Evolutionary conservation across 2,113 vertebrate species (phyloP), one percentile per base, ranked within the genome.

Genomic region (Asarcornis scutulata): DNA sequence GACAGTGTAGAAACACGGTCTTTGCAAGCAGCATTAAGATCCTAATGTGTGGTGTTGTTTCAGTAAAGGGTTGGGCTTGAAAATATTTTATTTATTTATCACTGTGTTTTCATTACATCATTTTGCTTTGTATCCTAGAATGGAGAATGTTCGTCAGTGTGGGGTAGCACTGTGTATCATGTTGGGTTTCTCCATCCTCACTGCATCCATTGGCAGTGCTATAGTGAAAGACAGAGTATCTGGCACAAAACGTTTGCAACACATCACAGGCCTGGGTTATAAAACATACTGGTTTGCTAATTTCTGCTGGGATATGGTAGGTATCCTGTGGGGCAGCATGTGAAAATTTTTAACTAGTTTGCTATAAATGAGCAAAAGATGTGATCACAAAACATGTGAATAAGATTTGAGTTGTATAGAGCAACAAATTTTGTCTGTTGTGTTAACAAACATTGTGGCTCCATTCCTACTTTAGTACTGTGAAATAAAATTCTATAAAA

Each of bases 131-230:
- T n/a, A 16, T 52, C 7, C 4, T 93, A 98, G 98, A 94, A 93
- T 98, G 97, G 98, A 98, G 84, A 98, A 97, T 11, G 83, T 98
- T 67, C 97, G 97, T 12, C 98, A 98, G 86, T 98, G 98, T 76
- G 98, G 98, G 0, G 97, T 98, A 1, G 97, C 98, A 1, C 96
- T 98, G 42, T 98, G 98, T 55, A 94, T 98, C 27, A 91, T 98
- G 83, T 88, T 98, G 89, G 98, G 98, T 4, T 98, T 98, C 95
- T 98, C 98, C 4, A 79, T 98, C 86, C 92, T 98, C 12, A 97
- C 97, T 0, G 97, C 98, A 4, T 97, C 97, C 2, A 55, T 98
- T 14, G 97, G 98, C 12, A 96, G 96, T 81, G 88, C 92, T 1
- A 13, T 94, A 34, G 98, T 98, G 63, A 96, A 80, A 55, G 98